A percentile compares a stretch with the other conserved stretches of the same genome.
Conservation (phyloP, 1,140 invertebrate genomes). For the Listronotus oregonensis region DNA sequence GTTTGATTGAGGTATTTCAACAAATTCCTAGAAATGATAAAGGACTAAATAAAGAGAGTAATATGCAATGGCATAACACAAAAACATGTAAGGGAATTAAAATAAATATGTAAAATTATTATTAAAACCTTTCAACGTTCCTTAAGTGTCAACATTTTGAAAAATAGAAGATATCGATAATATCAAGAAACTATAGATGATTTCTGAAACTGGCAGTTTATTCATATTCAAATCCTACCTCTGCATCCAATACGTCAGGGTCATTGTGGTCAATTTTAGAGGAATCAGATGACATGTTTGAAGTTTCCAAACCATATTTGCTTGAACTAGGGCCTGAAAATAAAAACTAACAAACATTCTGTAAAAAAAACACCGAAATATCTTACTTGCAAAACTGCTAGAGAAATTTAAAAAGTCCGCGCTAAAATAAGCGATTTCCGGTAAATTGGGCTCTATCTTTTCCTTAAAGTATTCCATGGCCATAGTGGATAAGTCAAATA, state of each 20-base stretch:
- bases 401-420: conserved; percentile 79
- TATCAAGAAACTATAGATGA: no score
- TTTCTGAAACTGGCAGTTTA: no score
- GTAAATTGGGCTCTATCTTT: conserved; percentile 82
- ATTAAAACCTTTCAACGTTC: no score
- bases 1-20: conserved; percentile 74
- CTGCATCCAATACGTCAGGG: conserved; percentile 30
- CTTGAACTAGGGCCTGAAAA: conserved; percentile 63
- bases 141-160: no score
- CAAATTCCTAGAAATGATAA: conserved; percentile 57
- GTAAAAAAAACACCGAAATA: not conserved
- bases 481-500: conserved; percentile 91
- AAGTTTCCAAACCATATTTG: conserved; percentile 59
- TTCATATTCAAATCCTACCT: conserved; percentile 23
- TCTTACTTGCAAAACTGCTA: conserved; percentile 57
- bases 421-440: conserved; percentile 85
- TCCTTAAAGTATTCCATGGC: conserved; percentile 94
- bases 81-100: no score
- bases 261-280: conserved; percentile 30
- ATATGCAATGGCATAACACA: no score
- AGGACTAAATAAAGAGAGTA: no score
- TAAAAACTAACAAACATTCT: conserved; percentile 9
- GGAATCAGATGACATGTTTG: conserved; percentile 28
- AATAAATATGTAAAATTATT: no score
- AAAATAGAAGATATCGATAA: no score